Evolutionary conservation across 2,888 invertebrate species (phyloP).

Genomic region (Notodonta ziczac): DNA sequence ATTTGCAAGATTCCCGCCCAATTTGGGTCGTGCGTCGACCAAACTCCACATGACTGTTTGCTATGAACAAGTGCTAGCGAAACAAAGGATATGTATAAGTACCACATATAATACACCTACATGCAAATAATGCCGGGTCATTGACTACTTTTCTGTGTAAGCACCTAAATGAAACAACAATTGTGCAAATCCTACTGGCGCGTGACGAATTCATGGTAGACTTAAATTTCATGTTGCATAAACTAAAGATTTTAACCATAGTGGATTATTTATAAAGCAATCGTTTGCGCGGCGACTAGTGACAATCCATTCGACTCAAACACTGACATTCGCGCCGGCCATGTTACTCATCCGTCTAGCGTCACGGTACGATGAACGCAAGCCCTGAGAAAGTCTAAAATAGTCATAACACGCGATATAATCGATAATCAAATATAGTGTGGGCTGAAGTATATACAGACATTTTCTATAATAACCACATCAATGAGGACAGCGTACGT

Average conservation of each 20-base stretch:
- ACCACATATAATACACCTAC: slow-evolving; percentile 63
- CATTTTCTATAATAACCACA: slow-evolving; percentile 50
- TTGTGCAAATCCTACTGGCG: slow-evolving; percentile 39
- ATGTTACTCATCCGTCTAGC: slow-evolving; percentile 76
- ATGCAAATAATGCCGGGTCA: slow-evolving; percentile 79
- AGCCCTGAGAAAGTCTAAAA: slow-evolving; percentile 71
- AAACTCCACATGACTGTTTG: slow-evolving; percentile 19
- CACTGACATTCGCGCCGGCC: slow-evolving; percentile 78
- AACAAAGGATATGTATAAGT: slow-evolving; percentile 70
- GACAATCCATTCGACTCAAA: slow-evolving; percentile 60
- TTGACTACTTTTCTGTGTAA: slow-evolving; percentile 66
- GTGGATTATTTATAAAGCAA: slow-evolving; percentile 39
- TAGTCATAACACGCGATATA: slow-evolving; percentile 63
- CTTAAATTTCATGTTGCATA: slow-evolving; percentile 37
- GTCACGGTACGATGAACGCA: slow-evolving; percentile 76
- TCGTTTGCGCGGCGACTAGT: slow-evolving; percentile 58
- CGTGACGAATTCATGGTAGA: slow-evolving; percentile 37
- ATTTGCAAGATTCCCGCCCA: slow-evolving; percentile 43
- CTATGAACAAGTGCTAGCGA: slow-evolving; percentile 40
- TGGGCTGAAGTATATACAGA: slow-evolving; percentile 34
- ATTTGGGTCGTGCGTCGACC: slow-evolving; percentile 26
- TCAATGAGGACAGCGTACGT: slow-evolving; percentile 68
- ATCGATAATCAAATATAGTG: slow-evolving; percentile 56
- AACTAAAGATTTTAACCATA: slow-evolving; percentile 27
- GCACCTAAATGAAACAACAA: slow-evolving; percentile 58